Evolutionary conservation across 2,888 invertebrate genomes (phyloP).

Genomic region (Apamea crenata): DNA sequence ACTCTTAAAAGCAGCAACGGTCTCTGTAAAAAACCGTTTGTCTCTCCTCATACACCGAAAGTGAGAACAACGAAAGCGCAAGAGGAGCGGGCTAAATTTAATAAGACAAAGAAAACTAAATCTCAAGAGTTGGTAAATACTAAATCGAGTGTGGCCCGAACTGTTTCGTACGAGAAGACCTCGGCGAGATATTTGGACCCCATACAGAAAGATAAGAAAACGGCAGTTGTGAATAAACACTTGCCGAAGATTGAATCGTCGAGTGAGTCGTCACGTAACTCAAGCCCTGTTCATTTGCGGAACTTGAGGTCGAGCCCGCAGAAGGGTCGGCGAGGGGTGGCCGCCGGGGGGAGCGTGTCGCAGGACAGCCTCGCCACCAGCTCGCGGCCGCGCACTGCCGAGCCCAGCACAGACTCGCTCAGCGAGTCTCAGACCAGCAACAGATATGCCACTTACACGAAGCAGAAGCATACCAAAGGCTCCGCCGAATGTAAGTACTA

Average conservation of each 20-base stretch:
- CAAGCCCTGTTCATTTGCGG: conserved; percentile 91
- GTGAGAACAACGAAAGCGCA: conserved; percentile 86
- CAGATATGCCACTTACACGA: conserved; percentile 86
- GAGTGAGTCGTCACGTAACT: conserved; percentile 92
- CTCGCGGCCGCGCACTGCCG: conserved; percentile 85
- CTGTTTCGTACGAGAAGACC: conserved; percentile 74
- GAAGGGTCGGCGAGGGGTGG: conserved; percentile 77
- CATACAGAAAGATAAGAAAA: conserved; percentile 74
- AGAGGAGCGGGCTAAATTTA: conserved; percentile 84
- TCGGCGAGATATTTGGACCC: conserved; percentile 92
- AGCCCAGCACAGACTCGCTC: conserved; percentile 87
- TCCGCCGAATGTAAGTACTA: conserved; percentile 78
- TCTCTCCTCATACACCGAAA: conserved; percentile 71
- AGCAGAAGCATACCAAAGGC: conserved; percentile 77
- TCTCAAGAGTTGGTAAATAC: conserved; percentile 70
- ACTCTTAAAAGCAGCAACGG: conserved; percentile 69
- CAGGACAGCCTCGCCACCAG: conserved; percentile 88
- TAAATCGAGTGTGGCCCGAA: conserved; percentile 55
- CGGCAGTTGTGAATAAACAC: conserved; percentile 79
- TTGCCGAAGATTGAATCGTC: conserved; percentile 89
- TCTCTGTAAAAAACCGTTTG: conserved; percentile 63
- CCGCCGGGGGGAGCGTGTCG: conserved; percentile 82
- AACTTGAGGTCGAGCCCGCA: conserved; percentile 75
- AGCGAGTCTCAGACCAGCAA: conserved; percentile 82
- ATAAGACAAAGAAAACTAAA: conserved; percentile 77